Percentiles rank a stretch among this genome's conserved stretches.
phyloP scores from a whole-genome alignment of 1,140 invertebrate genomes.

The Heliconius congener region DNA sequence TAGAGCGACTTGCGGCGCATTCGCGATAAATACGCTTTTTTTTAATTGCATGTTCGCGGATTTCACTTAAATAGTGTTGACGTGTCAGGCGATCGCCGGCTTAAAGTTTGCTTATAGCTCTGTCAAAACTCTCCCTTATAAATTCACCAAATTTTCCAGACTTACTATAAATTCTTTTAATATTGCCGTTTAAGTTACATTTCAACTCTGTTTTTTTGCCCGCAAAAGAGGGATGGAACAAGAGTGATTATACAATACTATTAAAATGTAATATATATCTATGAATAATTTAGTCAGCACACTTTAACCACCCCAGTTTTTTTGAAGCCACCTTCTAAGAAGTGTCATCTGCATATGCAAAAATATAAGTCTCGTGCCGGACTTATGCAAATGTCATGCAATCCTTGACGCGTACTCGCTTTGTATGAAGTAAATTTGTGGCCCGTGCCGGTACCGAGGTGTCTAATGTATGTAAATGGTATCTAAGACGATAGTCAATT shows the following conservation, averaged over 20 bases:
- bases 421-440: conserved; percentile 51
- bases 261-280: not conserved
- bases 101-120: conserved; percentile 44
- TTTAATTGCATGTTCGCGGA: conserved; percentile 61
- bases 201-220: not conserved
- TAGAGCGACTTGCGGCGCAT: conserved; percentile 46
- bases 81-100: conserved; percentile 59
- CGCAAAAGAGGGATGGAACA: too few species aligned
- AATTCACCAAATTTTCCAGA: conserved; percentile 45
- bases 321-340: conserved; percentile 59
- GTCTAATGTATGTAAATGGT: conserved; percentile 63
- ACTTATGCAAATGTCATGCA: conserved; percentile 71
- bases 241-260: not conserved
- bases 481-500: conserved; percentile 55
- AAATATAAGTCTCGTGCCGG: conserved; percentile 75
- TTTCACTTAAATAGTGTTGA: conserved; percentile 54
- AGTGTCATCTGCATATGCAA: conserved; percentile 77
- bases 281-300: not conserved
- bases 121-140: conserved; percentile 39
- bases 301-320: conserved; percentile 33
- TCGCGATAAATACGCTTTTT: conserved; percentile 55
- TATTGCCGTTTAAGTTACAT: conserved; percentile 14
- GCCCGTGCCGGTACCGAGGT: conserved; percentile 61
- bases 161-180: conserved; percentile 37
- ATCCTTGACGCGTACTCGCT: conserved; percentile 57